These are phyloP conservation scores for Coenonympha glycerion DNA, from an alignment of 2,888 invertebrate genomes.

Conservation along the genomic window DNA sequence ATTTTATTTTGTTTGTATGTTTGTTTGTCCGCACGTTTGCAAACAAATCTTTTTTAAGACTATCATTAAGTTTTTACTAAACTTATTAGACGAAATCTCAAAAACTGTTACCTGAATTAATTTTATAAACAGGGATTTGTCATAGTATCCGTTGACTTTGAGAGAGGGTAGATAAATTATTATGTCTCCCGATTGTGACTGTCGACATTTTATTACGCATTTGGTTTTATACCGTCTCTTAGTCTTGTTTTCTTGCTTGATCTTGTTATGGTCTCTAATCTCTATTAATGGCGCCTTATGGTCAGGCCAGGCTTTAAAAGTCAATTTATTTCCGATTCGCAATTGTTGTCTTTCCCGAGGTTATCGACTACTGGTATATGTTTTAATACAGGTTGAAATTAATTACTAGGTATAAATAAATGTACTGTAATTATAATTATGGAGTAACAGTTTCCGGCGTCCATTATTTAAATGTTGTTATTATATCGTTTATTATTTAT, in stretches of 20 bases:
- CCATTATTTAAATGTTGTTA: no score
- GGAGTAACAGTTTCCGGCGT: not conserved
- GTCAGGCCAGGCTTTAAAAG: slow-evolving; percentile 8
- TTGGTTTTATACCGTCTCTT: slow-evolving; percentile 41
- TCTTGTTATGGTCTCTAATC: slow-evolving; percentile 7
- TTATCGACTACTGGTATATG: no score
- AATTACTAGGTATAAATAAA: slow-evolving; percentile 25
- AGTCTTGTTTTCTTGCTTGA: slow-evolving; percentile 20
- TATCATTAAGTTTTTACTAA: no score
- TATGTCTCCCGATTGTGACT: slow-evolving; percentile 54
- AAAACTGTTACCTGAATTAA: slow-evolving; percentile 5
- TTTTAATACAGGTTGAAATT: no score
- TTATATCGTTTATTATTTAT: no score
- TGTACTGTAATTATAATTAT: not conserved
- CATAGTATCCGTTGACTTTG: slow-evolving; percentile 51
- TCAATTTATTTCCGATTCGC: slow-evolving; percentile 4
- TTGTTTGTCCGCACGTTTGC: not conserved
- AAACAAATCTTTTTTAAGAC: no score
- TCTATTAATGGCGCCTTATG: slow-evolving; percentile 8
- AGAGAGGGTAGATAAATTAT: slow-evolving; percentile 60
- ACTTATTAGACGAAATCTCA: no score
- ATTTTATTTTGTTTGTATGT: not conserved
- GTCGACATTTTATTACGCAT: slow-evolving; percentile 55
- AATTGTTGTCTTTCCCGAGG: slow-evolving; percentile 37
- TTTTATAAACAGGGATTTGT: slow-evolving; percentile 57